These are phyloP conservation scores for Heliconius hortense DNA, from an alignment of 2,888 invertebrate genomes.

Conservation along the genomic window DNA sequence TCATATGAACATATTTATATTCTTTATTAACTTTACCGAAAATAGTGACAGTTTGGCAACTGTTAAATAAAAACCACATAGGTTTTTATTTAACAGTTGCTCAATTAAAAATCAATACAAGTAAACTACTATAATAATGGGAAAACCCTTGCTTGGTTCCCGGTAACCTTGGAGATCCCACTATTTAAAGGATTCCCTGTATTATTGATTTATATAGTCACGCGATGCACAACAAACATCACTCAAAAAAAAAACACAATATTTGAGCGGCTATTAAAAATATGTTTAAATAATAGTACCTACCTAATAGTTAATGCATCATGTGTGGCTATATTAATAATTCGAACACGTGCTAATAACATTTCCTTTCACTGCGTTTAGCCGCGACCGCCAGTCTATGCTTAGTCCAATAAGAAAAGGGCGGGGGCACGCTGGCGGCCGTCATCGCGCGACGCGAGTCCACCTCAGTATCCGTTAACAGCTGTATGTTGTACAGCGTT, in stretches of 20 bases:
- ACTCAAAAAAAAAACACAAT: neutral
- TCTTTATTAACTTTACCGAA: neutral
- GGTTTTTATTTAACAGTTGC: too few species aligned
- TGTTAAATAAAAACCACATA: neutral
- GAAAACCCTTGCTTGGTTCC: slow-evolving; percentile 44
- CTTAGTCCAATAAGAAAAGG: slow-evolving; percentile 49
- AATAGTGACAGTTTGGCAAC: neutral
- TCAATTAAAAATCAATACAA: slow-evolving; percentile 7
- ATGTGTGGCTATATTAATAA: slow-evolving; percentile 34
- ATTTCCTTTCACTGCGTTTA: slow-evolving; percentile 45
- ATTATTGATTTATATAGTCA: slow-evolving; percentile 52
- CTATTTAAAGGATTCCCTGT: slow-evolving; percentile 42
- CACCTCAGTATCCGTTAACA: slow-evolving; percentile 63
- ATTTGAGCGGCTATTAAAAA: neutral
- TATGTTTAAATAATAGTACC: neutral
- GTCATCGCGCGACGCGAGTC: slow-evolving; percentile 35
- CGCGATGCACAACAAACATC: slow-evolving; percentile 38
- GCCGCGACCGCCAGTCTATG: slow-evolving; percentile 35
- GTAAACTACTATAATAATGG: slow-evolving; percentile 9
- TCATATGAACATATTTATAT: neutral
- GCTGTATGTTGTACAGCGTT: slow-evolving; percentile 63
- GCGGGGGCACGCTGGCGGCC: slow-evolving; percentile 49
- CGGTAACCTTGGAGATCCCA: slow-evolving; percentile 61
- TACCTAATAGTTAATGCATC: neutral
- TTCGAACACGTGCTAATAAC: slow-evolving; percentile 32